phyloP scores from a whole-genome alignment of 2,888 invertebrate species.

The Drosophila emarginata region DNA sequence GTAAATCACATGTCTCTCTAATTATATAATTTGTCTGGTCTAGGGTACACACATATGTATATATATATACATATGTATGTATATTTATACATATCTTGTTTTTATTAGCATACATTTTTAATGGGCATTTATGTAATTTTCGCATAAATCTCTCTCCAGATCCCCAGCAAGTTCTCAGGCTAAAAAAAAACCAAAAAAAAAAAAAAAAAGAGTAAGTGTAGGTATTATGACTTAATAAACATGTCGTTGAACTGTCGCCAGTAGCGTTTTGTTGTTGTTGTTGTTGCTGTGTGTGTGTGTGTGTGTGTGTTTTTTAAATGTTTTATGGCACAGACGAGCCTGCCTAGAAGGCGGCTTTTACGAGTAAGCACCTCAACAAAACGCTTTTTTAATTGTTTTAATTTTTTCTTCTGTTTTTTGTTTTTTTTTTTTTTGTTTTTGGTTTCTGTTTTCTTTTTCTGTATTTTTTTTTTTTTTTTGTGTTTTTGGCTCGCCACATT shows the following conservation, averaged over 20 bases:
- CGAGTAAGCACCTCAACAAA: slow-evolving; percentile 69
- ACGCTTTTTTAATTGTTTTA: slow-evolving; percentile 68
- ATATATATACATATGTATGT: slow-evolving; percentile 14
- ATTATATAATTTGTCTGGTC: slow-evolving; percentile 66
- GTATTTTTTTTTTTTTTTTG: slow-evolving; percentile 27
- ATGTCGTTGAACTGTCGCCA: slow-evolving; percentile 75
- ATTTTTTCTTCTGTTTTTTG: slow-evolving; percentile 14
- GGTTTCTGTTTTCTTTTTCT: not conserved
- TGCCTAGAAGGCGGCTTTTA: slow-evolving; percentile 41
- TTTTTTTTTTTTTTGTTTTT: slow-evolving; percentile 33
- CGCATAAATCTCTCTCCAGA: slow-evolving; percentile 58
- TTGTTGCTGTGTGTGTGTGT: not conserved
- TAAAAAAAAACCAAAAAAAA: slow-evolving; percentile 20
- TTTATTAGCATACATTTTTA: slow-evolving; percentile 67
- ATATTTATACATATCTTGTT: slow-evolving; percentile 33
- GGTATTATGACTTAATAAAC: slow-evolving; percentile 72
- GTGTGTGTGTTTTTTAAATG: not conserved
- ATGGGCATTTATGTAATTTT: slow-evolving; percentile 70
- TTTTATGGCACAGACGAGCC: slow-evolving; percentile 60
- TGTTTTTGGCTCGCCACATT: slow-evolving; percentile 50
- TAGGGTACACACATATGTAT: slow-evolving; percentile 1
- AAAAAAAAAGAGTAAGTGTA: slow-evolving; percentile 55
- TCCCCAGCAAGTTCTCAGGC: slow-evolving; percentile 42
- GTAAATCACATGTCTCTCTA: slow-evolving; percentile 41
- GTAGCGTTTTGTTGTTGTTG: slow-evolving; percentile 50